These are phyloP conservation scores for Hormiphora californensis DNA, from an alignment of 37 sponge, comb jelly and placozoan genomes.

Conservation along the genomic window DNA sequence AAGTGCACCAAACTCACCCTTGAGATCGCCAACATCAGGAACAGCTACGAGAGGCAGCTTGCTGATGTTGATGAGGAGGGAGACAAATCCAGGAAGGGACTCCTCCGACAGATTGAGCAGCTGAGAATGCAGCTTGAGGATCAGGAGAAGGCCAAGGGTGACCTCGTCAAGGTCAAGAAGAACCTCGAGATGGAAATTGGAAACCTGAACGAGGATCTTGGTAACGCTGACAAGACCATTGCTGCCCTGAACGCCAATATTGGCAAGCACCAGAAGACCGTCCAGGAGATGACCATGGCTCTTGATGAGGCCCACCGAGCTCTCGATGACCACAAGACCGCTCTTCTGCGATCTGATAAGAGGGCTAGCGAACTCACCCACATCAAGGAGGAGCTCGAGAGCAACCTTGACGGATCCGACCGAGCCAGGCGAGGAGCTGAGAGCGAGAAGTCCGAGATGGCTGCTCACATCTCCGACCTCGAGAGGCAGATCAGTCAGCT, in stretches of 20 bases:
- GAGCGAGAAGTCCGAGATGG: slow-evolving; percentile 51
- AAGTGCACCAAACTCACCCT: slow-evolving; percentile 54
- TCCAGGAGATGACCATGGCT: slow-evolving; percentile 55
- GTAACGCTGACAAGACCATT: slow-evolving; percentile 71
- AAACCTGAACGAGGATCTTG: slow-evolving; percentile 65
- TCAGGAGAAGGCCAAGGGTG: slow-evolving; percentile 33
- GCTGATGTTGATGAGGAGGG: slow-evolving; percentile 52
- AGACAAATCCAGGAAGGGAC: slow-evolving; percentile 53
- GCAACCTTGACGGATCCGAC: slow-evolving; percentile 46
- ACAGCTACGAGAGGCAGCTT: slow-evolving; percentile 40
- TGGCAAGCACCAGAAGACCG: slow-evolving; percentile 59
- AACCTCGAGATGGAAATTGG: slow-evolving; percentile 61
- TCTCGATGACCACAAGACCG: slow-evolving; percentile 55
- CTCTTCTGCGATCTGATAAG: slow-evolving; percentile 41
- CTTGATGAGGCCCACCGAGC: slow-evolving; percentile 52
- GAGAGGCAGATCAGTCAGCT: slow-evolving; percentile 54
- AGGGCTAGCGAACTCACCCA: slow-evolving; percentile 7
- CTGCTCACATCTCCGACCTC: slow-evolving; percentile 47
- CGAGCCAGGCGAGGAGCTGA: slow-evolving; percentile 36
- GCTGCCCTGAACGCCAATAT: slow-evolving; percentile 67
- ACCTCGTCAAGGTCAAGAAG: slow-evolving; percentile 57
- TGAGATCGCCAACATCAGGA: slow-evolving; percentile 53
- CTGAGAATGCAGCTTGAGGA: slow-evolving; percentile 54
- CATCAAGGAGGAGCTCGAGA: slow-evolving; percentile 47
- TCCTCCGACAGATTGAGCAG: slow-evolving; percentile 55